Percentiles rank a stretch among this genome's conserved stretches.
phyloP scores from a whole-genome alignment of 2,888 invertebrate species.

The Nephrotoma flavescens region DNA sequence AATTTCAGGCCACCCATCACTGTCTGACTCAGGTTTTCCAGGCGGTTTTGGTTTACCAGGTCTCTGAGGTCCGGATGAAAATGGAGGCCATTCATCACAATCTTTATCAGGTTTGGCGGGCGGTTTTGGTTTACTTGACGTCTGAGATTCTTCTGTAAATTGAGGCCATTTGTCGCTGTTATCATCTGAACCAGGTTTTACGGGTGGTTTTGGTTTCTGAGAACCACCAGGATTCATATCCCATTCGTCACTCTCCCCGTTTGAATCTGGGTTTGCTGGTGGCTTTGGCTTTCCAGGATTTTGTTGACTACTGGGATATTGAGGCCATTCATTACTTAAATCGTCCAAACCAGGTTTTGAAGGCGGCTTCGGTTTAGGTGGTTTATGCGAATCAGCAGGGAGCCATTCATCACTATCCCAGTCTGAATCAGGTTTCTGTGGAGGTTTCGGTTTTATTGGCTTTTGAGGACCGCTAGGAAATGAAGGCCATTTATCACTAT shows the following conservation, averaged over 20 bases:
- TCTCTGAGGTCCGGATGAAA: not conserved
- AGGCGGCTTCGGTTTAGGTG: not conserved
- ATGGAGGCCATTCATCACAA: not conserved
- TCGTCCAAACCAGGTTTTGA: no score
- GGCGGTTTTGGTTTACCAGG: not conserved
- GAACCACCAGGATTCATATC: not conserved
- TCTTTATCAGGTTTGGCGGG: not conserved
- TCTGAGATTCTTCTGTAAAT: not conserved
- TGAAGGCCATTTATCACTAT: no score
- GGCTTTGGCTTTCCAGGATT: no score
- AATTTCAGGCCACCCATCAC: not conserved
- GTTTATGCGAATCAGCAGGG: not conserved
- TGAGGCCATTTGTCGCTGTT: not conserved
- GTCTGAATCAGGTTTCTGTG: not conserved
- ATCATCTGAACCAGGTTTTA: not conserved
- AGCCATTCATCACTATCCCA: not conserved
- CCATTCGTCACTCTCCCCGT: no score
- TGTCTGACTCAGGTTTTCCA: no score
- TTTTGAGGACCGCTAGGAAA: no score
- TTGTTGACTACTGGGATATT: no score
- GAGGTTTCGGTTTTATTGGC: not conserved
- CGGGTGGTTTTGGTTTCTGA: not conserved
- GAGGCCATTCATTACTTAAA: no score
- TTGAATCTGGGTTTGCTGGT: no score
- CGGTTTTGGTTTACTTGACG: not conserved